Evolutionary conservation across 2,797 vertebrate species (phyloP).

Genomic region (Forpus xanthops): DNA sequence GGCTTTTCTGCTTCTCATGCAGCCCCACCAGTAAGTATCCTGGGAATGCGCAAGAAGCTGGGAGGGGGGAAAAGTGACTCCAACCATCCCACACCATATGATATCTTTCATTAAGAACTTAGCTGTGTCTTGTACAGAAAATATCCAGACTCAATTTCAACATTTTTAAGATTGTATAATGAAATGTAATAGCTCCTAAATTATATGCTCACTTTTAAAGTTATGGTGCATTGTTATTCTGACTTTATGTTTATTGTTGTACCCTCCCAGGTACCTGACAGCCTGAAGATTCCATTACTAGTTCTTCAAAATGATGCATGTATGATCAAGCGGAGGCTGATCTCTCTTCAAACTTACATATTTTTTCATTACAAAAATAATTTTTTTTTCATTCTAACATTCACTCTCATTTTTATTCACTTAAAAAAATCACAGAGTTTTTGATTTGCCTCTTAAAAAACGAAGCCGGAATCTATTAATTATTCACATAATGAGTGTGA

Average conservation of each 20-base stretch:
- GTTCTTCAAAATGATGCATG: neutral
- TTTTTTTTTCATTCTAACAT: neutral
- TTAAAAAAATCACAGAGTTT: neutral
- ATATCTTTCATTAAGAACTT: neutral
- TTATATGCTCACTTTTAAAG: neutral
- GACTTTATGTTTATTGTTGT: neutral
- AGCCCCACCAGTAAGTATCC: neutral
- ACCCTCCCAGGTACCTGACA: neutral
- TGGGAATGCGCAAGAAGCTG: accelerated
- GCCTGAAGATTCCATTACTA: neutral
- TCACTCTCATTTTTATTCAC: neutral
- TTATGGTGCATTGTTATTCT: neutral
- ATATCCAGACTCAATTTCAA: neutral
- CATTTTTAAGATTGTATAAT: neutral
- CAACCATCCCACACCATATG: accelerated
- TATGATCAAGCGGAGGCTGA: neutral
- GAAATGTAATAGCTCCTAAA: neutral
- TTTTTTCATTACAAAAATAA: neutral
- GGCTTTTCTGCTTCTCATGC: neutral
- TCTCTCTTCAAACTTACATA: neutral
- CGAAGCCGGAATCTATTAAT: neutral
- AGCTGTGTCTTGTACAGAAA: neutral
- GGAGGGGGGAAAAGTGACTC: neutral
- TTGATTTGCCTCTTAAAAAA: neutral
- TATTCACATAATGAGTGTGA: neutral